Percentiles rank a stretch among this genome's conserved stretches.
These are phyloP conservation scores for Centropyge bicolor DNA, from an alignment of 2,797 vertebrate genomes.

Conservation along the genomic window DNA sequence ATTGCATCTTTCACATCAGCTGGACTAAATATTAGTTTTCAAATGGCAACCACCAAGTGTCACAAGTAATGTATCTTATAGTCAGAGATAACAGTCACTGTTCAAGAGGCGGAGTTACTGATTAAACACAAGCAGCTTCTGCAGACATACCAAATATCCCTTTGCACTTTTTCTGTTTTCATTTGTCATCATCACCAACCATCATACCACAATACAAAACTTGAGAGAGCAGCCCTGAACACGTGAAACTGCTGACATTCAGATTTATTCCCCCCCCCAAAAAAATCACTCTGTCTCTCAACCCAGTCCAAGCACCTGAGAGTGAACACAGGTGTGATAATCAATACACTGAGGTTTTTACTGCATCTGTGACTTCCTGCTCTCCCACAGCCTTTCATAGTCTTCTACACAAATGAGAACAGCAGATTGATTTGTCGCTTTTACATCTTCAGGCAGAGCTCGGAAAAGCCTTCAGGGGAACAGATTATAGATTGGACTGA, in stretches of 20 bases:
- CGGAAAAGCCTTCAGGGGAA: not conserved
- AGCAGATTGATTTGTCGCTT: constrained; percentile 1
- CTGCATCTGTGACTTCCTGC: constrained; percentile 34
- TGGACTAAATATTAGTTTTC: constrained; percentile 15
- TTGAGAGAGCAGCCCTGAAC: constrained; percentile 14
- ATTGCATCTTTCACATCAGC: constrained; percentile 61
- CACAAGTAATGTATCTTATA: not conserved
- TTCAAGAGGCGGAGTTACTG: constrained; percentile 20
- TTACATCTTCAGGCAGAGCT: not conserved
- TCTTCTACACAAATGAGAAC: not conserved
- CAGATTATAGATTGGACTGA: not conserved
- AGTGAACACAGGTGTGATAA: constrained; percentile 43
- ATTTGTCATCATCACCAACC: not conserved
- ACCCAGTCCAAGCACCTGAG: not conserved
- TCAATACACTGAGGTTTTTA: constrained; percentile 47
- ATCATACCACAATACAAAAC: not conserved
- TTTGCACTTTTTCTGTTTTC: constrained; percentile 16
- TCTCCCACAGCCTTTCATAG: not conserved
- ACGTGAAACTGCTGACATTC: not conserved
- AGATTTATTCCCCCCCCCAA: not conserved
- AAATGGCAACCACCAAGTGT: not conserved
- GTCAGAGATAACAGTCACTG: constrained; percentile 25
- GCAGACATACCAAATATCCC: not conserved
- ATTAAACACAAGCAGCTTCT: constrained; percentile 1
- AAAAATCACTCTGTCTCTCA: not conserved